Percentiles rank a stretch among this genome's conserved stretches.
phyloP scores from a whole-genome alignment of 2,113 vertebrate species.

The Colossoma macropomum region DNA sequence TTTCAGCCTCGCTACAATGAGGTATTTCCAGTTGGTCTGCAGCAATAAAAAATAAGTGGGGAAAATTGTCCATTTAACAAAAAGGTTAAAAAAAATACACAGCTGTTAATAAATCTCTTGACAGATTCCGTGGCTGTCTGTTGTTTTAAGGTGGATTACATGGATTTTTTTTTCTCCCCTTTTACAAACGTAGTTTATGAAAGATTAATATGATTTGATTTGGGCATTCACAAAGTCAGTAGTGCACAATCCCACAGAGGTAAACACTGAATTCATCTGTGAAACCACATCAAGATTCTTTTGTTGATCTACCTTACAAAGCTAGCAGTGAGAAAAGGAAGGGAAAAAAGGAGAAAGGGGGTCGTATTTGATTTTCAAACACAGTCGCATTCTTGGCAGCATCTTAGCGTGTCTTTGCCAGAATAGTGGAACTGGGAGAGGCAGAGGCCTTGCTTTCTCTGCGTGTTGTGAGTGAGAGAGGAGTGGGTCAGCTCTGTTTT shows the following conservation, averaged over 20 bases:
- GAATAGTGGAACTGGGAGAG: constrained; percentile 64
- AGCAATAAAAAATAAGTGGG: constrained; percentile 27
- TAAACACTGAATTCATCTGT: constrained; percentile 10
- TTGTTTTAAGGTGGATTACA: constrained; percentile 6
- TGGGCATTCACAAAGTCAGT: neutral
- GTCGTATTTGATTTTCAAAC: constrained; percentile 71
- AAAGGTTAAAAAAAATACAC: neutral
- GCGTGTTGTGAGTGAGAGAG: constrained; percentile 22
- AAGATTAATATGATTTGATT: constrained; percentile 26
- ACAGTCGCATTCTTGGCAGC: constrained; percentile 74
- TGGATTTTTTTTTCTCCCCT: neutral
- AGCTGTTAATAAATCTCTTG: neutral
- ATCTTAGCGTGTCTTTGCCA: constrained; percentile 65
- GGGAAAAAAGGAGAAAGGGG: constrained; percentile 25
- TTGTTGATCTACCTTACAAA: constrained; percentile 38
- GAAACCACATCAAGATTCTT: constrained; percentile 15
- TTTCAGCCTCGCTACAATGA: neutral
- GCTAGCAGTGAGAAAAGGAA: neutral
- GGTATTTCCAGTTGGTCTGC: constrained; percentile 20
- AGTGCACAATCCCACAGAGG: neutral
- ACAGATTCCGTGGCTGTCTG: neutral
- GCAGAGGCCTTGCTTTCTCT: constrained; percentile 35
- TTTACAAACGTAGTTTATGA: constrained; percentile 8
- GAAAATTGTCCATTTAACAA: neutral
- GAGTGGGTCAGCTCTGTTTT: constrained; percentile 27